Evolutionary conservation across 1,140 invertebrate genomes (phyloP).

Genomic region (Copidosoma floridanum): DNA sequence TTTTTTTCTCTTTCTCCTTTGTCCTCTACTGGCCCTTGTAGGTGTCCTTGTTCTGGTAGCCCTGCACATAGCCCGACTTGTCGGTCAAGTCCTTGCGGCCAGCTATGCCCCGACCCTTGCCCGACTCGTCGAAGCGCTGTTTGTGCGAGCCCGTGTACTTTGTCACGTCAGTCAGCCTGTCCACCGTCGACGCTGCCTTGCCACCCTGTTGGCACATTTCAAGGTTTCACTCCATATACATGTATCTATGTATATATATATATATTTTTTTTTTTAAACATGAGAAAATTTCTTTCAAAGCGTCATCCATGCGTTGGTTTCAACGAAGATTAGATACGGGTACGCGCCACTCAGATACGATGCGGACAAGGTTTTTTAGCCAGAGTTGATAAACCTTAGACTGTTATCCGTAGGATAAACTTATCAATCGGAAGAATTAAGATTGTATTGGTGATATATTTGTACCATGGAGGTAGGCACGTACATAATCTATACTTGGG

Average conservation of each 20-base stretch:
- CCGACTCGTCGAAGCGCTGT: slow-evolving; percentile 80
- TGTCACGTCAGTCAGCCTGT: slow-evolving; percentile 83
- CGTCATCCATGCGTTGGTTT: no score
- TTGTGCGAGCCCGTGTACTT: slow-evolving; percentile 92
- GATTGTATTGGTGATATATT: no score
- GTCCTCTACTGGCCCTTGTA: slow-evolving; percentile 58
- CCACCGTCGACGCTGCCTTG: slow-evolving; percentile 71
- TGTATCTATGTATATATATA: neutral
- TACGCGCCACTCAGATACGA: no score
- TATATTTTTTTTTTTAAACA: neutral
- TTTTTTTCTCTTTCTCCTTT: no score
- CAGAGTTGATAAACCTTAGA: no score
- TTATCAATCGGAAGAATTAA: no score
- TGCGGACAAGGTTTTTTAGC: no score
- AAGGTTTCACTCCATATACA: neutral
- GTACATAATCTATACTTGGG: no score
- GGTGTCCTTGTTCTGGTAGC: slow-evolving; percentile 83
- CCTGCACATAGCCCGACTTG: slow-evolving; percentile 81
- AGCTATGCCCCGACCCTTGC: slow-evolving; percentile 85
- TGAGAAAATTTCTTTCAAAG: no score
- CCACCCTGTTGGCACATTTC: slow-evolving; percentile 54
- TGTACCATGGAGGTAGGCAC: no score
- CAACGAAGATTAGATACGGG: no score
- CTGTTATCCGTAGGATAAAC: no score
- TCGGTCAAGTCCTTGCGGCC: slow-evolving; percentile 79